Evolutionary conservation across 1,140 invertebrate species (phyloP), one percentile per base, ranked within the genome.

Genomic region (Procambarus virginalis): DNA sequence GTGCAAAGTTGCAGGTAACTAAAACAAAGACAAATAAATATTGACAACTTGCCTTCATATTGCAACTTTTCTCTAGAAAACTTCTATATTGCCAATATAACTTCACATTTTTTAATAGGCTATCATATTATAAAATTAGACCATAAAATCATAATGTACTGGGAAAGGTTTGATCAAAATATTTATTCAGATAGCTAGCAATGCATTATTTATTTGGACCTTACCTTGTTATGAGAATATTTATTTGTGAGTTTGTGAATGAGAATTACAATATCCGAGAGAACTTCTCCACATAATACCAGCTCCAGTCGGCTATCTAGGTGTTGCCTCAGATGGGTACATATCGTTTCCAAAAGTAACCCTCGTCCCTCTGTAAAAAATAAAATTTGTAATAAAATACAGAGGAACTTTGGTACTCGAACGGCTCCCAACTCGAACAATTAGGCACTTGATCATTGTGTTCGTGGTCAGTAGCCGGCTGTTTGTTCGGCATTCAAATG

Each of bases 311-410:
- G 95, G 34, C 96, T 95, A 0, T 96, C 95, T 12, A 99, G 94
- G 93, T 99, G 97, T 17, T 96, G 95, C 12, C 97, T 95, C 14
- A 99, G 94, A 93, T 99, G 97, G 89, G 96, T 96, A 93, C 98
- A 97, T 68, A 97, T 94, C 87, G 93, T 93, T 2, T 94, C 93
- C 84, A 95, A 92, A 12, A 95, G 92, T 77, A 95, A 92, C 51
- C 82, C 91, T 64, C 93, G 93, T 90, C 92, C 94, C 73, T 91
- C 91, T 91, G 91, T 8, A 84, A 55, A 84, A 78, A n/a, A 64
- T 3, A 22, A 82, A 64, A 64, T 64, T 64, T 5, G 4, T 64
- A 17, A 64, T 64, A 64, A 12, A 6, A 58, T 58, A 12, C 55
- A 58, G 6, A 58, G 55, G 55, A 58, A 58, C 34, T 34, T 34